Evolutionary conservation across 2,888 invertebrate genomes (phyloP).

Genomic region (Eurytoma californica): DNA sequence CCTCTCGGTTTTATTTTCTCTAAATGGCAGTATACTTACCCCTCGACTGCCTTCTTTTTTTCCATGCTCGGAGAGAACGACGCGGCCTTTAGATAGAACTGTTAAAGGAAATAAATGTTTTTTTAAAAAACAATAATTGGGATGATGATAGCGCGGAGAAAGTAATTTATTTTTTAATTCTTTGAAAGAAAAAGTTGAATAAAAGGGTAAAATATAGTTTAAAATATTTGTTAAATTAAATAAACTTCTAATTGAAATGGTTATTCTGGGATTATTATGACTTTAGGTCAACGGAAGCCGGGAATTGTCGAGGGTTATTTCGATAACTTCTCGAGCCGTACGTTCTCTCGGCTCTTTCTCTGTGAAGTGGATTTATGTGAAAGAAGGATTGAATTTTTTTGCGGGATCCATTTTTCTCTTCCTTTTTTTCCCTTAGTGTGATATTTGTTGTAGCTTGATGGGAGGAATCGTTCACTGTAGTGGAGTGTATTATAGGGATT

Average conservation of each 20-base stretch:
- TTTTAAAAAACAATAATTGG: no score
- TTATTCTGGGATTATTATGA: neutral
- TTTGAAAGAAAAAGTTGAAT: no score
- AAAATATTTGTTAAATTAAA: no score
- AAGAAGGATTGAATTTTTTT: slow-evolving; percentile 33
- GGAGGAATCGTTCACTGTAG: slow-evolving; percentile 41
- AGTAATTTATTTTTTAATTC: no score
- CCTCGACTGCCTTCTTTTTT: no score
- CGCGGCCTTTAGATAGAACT: no score
- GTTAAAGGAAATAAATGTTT: no score
- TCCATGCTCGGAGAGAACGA: no score
- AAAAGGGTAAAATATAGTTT: no score
- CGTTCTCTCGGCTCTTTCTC: slow-evolving; percentile 21
- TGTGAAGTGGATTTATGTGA: slow-evolving; percentile 27
- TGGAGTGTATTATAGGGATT: slow-evolving; percentile 35
- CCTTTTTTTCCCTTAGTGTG: slow-evolving; percentile 47
- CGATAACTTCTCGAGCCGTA: slow-evolving; percentile 5
- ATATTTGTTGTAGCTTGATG: slow-evolving; percentile 51
- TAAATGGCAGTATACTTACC: neutral
- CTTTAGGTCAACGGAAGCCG: neutral
- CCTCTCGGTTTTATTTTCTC: neutral
- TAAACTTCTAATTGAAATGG: no score
- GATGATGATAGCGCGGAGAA: no score
- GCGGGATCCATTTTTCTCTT: slow-evolving; percentile 14
- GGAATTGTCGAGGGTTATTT: neutral